Base-by-base conservation (phyloP, 37 sponge, comb jelly and placozoan genomes). In the Ephydatia muelleri region DNA sequence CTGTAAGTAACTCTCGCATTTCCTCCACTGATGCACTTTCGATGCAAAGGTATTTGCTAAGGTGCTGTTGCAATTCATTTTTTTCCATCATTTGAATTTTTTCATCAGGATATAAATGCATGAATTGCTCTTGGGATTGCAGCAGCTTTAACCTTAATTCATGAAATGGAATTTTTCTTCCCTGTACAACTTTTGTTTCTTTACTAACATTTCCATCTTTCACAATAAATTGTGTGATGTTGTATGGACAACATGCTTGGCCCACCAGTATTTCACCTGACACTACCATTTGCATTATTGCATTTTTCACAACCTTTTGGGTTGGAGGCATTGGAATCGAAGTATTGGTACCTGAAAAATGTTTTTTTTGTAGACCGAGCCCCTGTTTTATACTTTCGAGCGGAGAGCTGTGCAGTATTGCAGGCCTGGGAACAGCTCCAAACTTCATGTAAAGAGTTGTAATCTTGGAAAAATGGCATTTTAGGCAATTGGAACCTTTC, bases 131-230 rank as follows among this genome's bases (percentile, higher is more conserved):
- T 1, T 84, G 76, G n/a, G 74, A 38, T 25, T 75, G 28, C 5
- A 84, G 84, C 57, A 84, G 76, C 22, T 31, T 70, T 40, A 49
- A 23, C 57, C 84, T 74, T 25, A 84, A 28, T 71, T 84, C 84
- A 65, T 34, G 32, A 25, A 84, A 68, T 36, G 84, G 84, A 35
- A 84, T 70, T 29, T 84, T 84, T 57, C 84, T 5, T 57, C 57
- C 57, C 57, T 57, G 57, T 57, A 57, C 57, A 57, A 57, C 16
- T 57, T 57, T 57, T 57, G 57, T 11, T 57, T 57, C 57, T 57
- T 57, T 57, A 57, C 57, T 57, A 57, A 57, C 57, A 57, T 57
- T 57, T 57, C 57, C 57, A 11, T 57, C 57, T 57, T 57, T 57
- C 57, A 57, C 57, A 19, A 57, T 57, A 57, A 57, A 57, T 57